phyloP scores from a whole-genome alignment of 2,113 vertebrate species.

The Petaurus breviceps region DNA sequence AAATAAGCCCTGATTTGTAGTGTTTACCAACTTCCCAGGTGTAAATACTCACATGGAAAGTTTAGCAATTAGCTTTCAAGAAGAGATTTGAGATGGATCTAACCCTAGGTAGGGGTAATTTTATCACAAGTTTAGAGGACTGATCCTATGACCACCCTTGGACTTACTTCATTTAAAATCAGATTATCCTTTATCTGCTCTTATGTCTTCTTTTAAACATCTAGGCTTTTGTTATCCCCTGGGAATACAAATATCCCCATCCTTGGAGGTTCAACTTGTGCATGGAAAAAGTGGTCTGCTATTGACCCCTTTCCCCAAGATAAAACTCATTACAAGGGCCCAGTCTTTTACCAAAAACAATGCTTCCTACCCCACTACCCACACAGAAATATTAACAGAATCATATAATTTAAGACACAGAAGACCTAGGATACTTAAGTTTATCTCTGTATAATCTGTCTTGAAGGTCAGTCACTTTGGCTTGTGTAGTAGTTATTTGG shows the following conservation, averaged over 20 bases:
- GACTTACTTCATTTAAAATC: not conserved
- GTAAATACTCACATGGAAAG: not conserved
- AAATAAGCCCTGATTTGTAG: not conserved
- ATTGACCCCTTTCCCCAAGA: not conserved
- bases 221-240: not conserved
- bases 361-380: not conserved
- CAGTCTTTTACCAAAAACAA: not conserved
- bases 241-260: no score
- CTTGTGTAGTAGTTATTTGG: not conserved
- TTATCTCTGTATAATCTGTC: not conserved
- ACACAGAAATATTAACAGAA: not conserved
- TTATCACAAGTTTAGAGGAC: not conserved
- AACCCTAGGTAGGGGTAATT: not conserved
- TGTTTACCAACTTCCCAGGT: not conserved
- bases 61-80: not conserved
- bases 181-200: not conserved
- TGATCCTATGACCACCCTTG: not conserved
- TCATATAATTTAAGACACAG: not conserved
- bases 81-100: not conserved
- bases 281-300: not conserved
- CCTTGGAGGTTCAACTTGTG: not conserved
- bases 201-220: not conserved
- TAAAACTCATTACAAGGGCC: not conserved
- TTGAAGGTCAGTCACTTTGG: not conserved
- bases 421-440: not conserved